phyloP scores from a whole-genome alignment of 1,140 invertebrate genomes.

The Drosophila arizonae region DNA sequence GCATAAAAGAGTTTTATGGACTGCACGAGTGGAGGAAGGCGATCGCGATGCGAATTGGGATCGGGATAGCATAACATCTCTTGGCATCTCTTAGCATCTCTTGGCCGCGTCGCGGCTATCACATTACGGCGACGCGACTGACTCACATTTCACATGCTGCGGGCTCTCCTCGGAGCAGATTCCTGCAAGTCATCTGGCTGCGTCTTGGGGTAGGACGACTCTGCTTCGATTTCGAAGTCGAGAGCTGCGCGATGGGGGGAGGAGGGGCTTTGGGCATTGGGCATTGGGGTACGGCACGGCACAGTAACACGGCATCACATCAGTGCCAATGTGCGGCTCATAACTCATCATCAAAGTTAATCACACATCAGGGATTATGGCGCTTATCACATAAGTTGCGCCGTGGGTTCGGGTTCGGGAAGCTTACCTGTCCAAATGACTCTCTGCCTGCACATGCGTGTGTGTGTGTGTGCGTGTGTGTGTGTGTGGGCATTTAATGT shows the following conservation, averaged over 20 bases:
- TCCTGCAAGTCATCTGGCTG: conserved; percentile 70
- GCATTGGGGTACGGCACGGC: not conserved
- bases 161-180: conserved; percentile 41
- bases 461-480: conserved; percentile 26
- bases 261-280: no score
- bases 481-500: conserved; percentile 63
- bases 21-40: conserved; percentile 29
- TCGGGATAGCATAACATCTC: not conserved
- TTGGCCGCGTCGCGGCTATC: conserved; percentile 68
- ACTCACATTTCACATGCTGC: conserved; percentile 77
- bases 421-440: conserved; percentile 65
- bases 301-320: conserved; percentile 40
- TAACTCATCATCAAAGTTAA: conserved; percentile 82
- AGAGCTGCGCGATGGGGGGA: not conserved
- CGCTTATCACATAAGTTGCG: conserved; percentile 78
- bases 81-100: not conserved
- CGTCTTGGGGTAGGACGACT: conserved; percentile 49
- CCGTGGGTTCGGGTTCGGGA: conserved; percentile 2
- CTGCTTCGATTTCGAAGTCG: not conserved
- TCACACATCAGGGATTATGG: conserved; percentile 81
- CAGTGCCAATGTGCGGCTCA: conserved; percentile 80
- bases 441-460: conserved; percentile 12
- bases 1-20: conserved; percentile 77
- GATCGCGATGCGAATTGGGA: conserved; percentile 8
- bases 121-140: conserved; percentile 66